Evolutionary conservation across 2,797 vertebrate species (phyloP).

Genomic region (Enteromius argenteus): DNA sequence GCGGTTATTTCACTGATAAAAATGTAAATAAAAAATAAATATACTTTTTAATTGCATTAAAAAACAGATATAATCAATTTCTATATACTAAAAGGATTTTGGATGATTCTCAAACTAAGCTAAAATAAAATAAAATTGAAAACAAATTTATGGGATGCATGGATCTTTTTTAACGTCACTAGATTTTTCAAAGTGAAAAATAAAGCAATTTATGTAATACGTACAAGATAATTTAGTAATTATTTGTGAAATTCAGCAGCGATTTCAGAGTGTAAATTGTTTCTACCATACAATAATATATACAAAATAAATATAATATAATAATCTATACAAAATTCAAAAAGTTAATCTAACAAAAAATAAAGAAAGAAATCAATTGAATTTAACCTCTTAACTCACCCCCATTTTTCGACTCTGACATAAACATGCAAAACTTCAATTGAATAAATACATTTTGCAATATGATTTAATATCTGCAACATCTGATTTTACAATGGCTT

Average conservation of each 20-base stretch:
- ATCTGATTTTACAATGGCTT: not conserved
- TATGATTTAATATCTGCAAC: not conserved
- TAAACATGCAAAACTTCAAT: not conserved
- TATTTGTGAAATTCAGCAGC: not conserved
- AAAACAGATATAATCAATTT: not conserved
- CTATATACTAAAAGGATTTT: not conserved
- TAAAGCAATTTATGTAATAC: not conserved
- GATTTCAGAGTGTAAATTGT: not conserved
- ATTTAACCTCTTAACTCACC: no score
- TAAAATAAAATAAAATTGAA: not conserved
- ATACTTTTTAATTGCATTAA: not conserved
- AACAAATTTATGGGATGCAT: not conserved
- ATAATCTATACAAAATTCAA: not conserved
- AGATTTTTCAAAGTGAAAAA: not conserved
- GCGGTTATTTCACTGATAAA: not conserved
- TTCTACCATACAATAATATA: not conserved
- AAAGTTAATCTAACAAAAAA: not conserved
- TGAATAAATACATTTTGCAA: not conserved
- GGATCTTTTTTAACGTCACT: not conserved
- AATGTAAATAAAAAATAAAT: not conserved
- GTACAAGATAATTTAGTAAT: not conserved
- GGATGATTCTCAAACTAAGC: not conserved
- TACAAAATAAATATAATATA: not conserved
- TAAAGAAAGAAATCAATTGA: not conserved
- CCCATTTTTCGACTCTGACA: no score